phyloP scores from a whole-genome alignment of 2,888 invertebrate genomes.

The Argyresthia goedartella region DNA sequence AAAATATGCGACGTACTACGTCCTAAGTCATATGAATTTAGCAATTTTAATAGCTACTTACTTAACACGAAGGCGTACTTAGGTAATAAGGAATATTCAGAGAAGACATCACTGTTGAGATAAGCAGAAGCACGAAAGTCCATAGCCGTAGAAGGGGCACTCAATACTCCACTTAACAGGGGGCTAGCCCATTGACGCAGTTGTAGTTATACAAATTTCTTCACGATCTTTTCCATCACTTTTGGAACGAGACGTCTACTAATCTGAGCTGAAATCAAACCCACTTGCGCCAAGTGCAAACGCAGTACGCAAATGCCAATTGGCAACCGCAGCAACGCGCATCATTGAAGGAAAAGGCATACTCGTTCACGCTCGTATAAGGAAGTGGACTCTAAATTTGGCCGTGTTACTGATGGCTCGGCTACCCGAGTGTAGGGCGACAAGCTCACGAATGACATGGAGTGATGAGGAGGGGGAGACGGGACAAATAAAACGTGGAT shows the following conservation, averaged over 20 bases:
- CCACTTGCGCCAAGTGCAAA: conserved; percentile 13
- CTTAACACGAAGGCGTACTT: too few species aligned
- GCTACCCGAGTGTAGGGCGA: too few species aligned
- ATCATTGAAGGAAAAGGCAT: conserved; percentile 26
- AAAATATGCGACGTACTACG: conserved; percentile 16
- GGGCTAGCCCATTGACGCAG: too few species aligned
- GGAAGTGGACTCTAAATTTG: conserved; percentile 35
- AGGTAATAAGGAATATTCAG: neutral
- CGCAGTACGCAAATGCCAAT: conserved; percentile 25
- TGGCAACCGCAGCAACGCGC: conserved; percentile 29
- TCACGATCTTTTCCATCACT: neutral
- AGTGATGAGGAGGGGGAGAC: too few species aligned
- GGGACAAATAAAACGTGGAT: too few species aligned
- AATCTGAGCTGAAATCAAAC: neutral
- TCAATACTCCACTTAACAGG: too few species aligned
- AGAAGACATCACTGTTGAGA: too few species aligned
- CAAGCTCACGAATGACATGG: too few species aligned
- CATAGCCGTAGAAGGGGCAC: too few species aligned
- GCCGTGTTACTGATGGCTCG: conserved; percentile 17
- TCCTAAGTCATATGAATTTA: neutral
- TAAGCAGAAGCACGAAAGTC: too few species aligned
- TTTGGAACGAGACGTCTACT: neutral
- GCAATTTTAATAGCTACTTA: neutral
- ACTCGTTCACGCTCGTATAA: conserved; percentile 25
- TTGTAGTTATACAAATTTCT: neutral